Conservation (phyloP, 1,140 invertebrate species). For the Campoletis sonorensis region DNA sequence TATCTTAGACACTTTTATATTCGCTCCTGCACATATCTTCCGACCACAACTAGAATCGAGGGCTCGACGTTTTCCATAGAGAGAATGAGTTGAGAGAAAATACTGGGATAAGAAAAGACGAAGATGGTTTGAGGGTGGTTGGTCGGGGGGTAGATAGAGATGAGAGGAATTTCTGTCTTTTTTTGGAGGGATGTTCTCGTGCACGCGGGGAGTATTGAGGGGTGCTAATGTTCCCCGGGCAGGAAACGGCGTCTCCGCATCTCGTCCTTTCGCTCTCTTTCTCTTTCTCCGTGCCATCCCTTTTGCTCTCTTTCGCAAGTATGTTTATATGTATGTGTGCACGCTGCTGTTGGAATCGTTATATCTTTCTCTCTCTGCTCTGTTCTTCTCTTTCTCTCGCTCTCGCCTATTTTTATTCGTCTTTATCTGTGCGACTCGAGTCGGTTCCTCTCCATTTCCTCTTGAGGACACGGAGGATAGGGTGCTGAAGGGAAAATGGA, state of each 20-base stretch:
- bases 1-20: neutral
- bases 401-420: slow-evolving; percentile 76
- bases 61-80: slow-evolving; percentile 21
- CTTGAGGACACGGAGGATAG: slow-evolving; percentile 59
- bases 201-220: slow-evolving; percentile 70
- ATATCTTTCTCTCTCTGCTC: slow-evolving; percentile 17
- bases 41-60: slow-evolving; percentile 32
- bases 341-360: slow-evolving; percentile 6
- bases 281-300: neutral
- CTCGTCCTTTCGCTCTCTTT: slow-evolving; percentile 59
- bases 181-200: slow-evolving; percentile 38
- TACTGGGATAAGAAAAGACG: slow-evolving; percentile 42
- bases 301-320: slow-evolving; percentile 7
- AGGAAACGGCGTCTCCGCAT: slow-evolving; percentile 75
- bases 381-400: slow-evolving; percentile 62
- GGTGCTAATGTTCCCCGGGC: slow-evolving; percentile 74
- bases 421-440: slow-evolving; percentile 72
- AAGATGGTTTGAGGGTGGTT: slow-evolving; percentile 38
- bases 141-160: slow-evolving; percentile 47
- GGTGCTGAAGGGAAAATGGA: neutral
- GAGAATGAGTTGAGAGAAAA: slow-evolving; percentile 26
- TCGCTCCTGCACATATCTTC: neutral
- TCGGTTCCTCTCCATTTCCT: slow-evolving; percentile 74
- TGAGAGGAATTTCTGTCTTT: slow-evolving; percentile 41
- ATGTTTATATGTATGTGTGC: slow-evolving; percentile 9